A percentile compares a stretch with the other conserved stretches of the same genome.
Evolutionary conservation across 2,113 vertebrate genomes (phyloP).

Genomic region (Rallus limicola): DNA sequence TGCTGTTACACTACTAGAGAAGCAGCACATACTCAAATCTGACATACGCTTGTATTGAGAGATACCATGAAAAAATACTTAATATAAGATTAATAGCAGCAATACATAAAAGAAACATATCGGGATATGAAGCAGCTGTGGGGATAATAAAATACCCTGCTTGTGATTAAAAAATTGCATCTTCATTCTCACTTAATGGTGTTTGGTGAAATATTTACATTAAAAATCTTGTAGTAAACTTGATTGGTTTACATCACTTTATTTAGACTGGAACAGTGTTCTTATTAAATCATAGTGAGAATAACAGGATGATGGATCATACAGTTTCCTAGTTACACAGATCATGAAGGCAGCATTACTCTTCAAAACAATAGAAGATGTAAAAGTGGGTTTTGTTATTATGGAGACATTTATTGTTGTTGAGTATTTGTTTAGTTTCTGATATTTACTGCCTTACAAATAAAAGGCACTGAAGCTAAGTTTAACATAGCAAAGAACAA

Average conservation of each 20-base stretch:
- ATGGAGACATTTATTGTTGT: neutral
- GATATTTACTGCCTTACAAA: neutral
- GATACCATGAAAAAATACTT: neutral
- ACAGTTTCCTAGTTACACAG: neutral
- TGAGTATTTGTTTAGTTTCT: neutral
- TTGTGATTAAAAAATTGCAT: neutral
- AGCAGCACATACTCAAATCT: neutral
- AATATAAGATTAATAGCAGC: neutral
- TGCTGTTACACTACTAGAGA: neutral
- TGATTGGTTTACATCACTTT: neutral
- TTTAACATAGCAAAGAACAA: neutral
- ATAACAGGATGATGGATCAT: neutral
- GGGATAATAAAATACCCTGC: neutral
- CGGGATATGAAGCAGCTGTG: neutral
- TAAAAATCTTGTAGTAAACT: neutral
- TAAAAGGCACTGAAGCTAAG: neutral
- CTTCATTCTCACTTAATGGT: neutral
- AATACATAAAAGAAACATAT: neutral
- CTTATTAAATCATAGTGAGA: neutral
- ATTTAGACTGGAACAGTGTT: neutral
- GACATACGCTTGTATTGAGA: neutral
- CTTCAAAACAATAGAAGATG: neutral
- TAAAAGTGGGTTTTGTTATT: neutral
- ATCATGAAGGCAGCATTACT: neutral
- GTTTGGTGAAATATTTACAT: neutral